Base-by-base conservation (phyloP, 1,140 invertebrate species). In the Drosophila arizonae region DNA sequence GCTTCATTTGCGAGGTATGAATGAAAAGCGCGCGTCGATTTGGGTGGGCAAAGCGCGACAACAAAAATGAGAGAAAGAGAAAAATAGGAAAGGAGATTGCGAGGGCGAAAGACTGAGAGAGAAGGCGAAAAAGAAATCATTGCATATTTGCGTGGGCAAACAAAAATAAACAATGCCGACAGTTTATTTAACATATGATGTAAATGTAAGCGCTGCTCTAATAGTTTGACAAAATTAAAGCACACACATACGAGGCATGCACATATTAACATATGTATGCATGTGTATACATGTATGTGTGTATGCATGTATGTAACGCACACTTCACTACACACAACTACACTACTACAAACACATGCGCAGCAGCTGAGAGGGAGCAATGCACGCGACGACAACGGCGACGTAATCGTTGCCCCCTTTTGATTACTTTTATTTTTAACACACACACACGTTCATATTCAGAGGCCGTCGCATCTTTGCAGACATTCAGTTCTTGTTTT, bases 71-170 rank as follows among this genome's bases (percentile, higher is more conserved):
- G 41, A 24, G n/a, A 17, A 52, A 43, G 39, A 15, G 56, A 4
- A 30, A 51, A 11, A 9, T 0, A n/a, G 43, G 17, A 6, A 45
- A 45, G 28, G n/a, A 6, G 26, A 17, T 61, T 43, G 52, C 17
- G 10, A 24, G 28, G 6, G 28, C 28, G 28, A 36, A 26, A 30
- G 58, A 50, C 46, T 21, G 46, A 11, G 46, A 50, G 48, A 50
- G 48, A 26, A 11, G 11, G 11, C 4, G 24, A 65, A 30, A 46
- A 70, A 86, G 77, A 86, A 87, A 86, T 77, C 84, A 87, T 87
- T 87, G 82, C 82, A 86, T 86, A 86, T 86, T 87, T 86, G 82
- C 82, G 77, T 74, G 82, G 82, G 82, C 82, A 82, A 86, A 86
- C 72, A 86, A 76, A 79, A 78, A 84, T 69, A 84, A 78, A 69